Base-by-base conservation (phyloP, 2,888 invertebrate species). In the Parthenolecanium corni region DNA sequence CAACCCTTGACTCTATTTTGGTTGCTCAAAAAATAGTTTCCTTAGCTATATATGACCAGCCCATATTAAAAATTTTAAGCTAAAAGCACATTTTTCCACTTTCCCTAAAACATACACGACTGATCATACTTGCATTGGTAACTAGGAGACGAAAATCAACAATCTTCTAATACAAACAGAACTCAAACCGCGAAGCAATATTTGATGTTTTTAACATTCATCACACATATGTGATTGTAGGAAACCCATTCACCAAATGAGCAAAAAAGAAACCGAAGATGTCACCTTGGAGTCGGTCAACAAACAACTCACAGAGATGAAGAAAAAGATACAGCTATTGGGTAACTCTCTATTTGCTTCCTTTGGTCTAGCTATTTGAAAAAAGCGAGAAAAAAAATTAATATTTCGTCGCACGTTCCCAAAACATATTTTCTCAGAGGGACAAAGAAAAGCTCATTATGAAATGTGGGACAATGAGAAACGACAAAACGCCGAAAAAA, bases 261-360 rank as follows among this genome's bases (percentile, higher is more conserved):
- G 23, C 9, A 53, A 21, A 53, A 53, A 38, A 40, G 42, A 53
- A 40, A 18, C 40, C 20, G 53, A 53, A 53, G 53, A 53, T 23
- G 12, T 53, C 14, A 77, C 76, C 49, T 73, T 84, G 44, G 79
- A 78, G 21, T 78, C 77, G 58, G 77, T 84, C 56, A 87, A 87
- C 73, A 83, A 82, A 68, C 84, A 87, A 77, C 88, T 89, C 72
- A 80, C 83, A 70, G 88, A 89, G 75, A 82, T 89, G 64, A 89
- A 89, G 74, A 89, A 89, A 76, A 87, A 88, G 74, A 88, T 89
- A 72, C 83, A 88, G 70, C 74, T 89, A 66, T 86, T 88, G 72
- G 89, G 89, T 88, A 71, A 72, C 9, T 12, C 25, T 31, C 31
- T 9, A 31, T 31, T 31, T 16, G 44, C n/a, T 44, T 16, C 12